Percentiles rank a stretch among this genome's conserved stretches.
phyloP scores from a whole-genome alignment of 2,888 invertebrate species.

The Argyresthia goedartella region DNA sequence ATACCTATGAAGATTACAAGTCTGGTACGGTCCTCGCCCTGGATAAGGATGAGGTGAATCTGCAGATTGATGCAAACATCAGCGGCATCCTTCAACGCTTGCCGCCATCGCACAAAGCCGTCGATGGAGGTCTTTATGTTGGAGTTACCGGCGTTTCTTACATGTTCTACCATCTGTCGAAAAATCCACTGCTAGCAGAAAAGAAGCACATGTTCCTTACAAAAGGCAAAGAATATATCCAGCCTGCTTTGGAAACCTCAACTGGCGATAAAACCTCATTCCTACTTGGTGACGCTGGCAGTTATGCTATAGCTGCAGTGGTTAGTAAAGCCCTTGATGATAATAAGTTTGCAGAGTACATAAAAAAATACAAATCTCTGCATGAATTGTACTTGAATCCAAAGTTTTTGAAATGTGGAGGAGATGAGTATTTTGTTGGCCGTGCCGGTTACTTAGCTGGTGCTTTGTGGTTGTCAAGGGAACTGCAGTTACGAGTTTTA shows the following conservation, averaged over 20 bases:
- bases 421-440: slow-evolving; percentile 89
- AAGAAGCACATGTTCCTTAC: slow-evolving; percentile 61
- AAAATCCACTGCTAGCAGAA: slow-evolving; percentile 57
- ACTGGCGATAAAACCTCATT: slow-evolving; percentile 77
- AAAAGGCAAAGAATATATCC: slow-evolving; percentile 73
- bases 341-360: slow-evolving; percentile 30
- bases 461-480: slow-evolving; percentile 77
- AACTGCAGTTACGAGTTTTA: slow-evolving; percentile 55
- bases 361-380: slow-evolving; percentile 48
- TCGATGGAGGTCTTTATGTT: slow-evolving; percentile 75
- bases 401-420: slow-evolving; percentile 74
- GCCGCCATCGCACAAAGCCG: slow-evolving; percentile 46
- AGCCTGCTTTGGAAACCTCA: slow-evolving; percentile 71
- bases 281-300: slow-evolving; percentile 84
- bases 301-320: slow-evolving; percentile 79
- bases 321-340: slow-evolving; percentile 68
- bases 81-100: slow-evolving; percentile 40
- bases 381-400: slow-evolving; percentile 39
- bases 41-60: slow-evolving; percentile 27
- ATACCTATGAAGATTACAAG: slow-evolving; percentile 41
- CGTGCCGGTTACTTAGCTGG: slow-evolving; percentile 87
- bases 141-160: slow-evolving; percentile 80
- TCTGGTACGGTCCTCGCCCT: slow-evolving; percentile 19
- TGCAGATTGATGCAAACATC: slow-evolving; percentile 38
- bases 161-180: slow-evolving; percentile 80